Percentiles rank a stretch among this genome's conserved stretches.
Evolutionary conservation across 1,140 invertebrate genomes (phyloP).

Genomic region (Tribolium castaneum): DNA sequence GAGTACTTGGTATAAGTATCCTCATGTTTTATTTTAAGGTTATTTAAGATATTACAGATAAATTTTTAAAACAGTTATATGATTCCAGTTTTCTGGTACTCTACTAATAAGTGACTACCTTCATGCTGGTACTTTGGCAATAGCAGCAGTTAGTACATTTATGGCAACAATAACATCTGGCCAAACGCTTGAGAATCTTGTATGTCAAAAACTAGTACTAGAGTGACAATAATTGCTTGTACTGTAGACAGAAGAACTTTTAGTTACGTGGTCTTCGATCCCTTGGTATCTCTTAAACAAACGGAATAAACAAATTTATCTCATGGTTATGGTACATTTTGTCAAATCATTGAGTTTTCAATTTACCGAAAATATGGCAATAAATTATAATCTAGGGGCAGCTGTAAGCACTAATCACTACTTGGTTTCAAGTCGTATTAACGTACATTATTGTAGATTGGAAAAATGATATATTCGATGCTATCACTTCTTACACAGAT

Average conservation of each 20-base stretch:
- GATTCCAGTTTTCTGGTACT: neutral
- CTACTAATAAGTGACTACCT: neutral
- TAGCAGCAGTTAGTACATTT: neutral
- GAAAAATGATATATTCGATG: neutral
- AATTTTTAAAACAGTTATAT: neutral
- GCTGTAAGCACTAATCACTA: neutral
- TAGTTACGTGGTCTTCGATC: neutral
- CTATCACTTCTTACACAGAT: neutral
- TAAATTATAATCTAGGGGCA: neutral
- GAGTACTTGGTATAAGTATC: neutral
- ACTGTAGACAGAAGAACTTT: neutral
- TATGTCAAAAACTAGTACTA: neutral
- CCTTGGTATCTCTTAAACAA: neutral
- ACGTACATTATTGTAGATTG: neutral
- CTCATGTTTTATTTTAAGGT: neutral
- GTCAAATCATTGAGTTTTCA: neutral
- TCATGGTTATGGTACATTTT: neutral
- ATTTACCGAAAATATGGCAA: neutral
- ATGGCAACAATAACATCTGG: neutral
- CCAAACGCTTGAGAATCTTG: neutral
- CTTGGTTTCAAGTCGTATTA: neutral
- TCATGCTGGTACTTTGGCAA: neutral
- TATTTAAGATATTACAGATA: neutral
- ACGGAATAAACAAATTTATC: neutral
- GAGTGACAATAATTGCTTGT: neutral